These are phyloP conservation scores for Drosophila vallismaia DNA, from an alignment of 2,888 invertebrate species.

Conservation along the genomic window DNA sequence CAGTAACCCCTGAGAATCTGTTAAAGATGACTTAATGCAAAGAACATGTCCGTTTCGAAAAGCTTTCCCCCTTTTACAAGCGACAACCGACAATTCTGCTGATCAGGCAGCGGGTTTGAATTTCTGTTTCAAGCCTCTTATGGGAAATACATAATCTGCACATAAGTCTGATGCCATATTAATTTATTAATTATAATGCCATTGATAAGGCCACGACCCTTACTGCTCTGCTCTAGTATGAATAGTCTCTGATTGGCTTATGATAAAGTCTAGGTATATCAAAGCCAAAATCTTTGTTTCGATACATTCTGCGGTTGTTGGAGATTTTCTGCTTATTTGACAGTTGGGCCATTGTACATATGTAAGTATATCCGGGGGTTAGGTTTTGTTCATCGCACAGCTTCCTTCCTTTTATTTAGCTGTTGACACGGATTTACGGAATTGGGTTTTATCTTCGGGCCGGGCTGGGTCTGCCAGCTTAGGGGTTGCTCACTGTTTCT, in stretches of 20 bases:
- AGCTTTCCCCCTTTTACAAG: conserved; percentile 7
- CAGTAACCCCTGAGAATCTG: conserved; percentile 17
- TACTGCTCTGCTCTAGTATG: not conserved
- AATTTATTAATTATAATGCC: not conserved
- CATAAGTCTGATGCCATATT: not conserved
- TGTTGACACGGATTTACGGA: conserved; percentile 60
- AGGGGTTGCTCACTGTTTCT: conserved; percentile 61
- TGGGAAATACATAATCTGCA: too few relatives aligned
- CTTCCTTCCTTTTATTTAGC: not conserved
- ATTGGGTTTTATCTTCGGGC: conserved; percentile 61
- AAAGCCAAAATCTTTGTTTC: not conserved
- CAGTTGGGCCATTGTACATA: not conserved
- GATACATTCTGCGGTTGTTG: not conserved
- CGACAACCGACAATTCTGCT: conserved; percentile 30
- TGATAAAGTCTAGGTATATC: not conserved
- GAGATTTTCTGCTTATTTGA: conserved; percentile 3
- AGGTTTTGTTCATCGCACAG: not conserved
- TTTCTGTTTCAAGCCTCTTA: not conserved
- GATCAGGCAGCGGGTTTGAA: conserved; percentile 3
- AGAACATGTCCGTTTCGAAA: conserved; percentile 58
- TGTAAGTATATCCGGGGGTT: not conserved
- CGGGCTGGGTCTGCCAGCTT: conserved; percentile 31
- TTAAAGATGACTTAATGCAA: conserved; percentile 63
- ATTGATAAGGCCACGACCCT: not conserved
- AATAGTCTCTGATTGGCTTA: not conserved